These are phyloP conservation scores for Holothuria glaberrima DNA, from an alignment of 35 echinoderm and acorn worm genomes.

Conservation along the genomic window DNA sequence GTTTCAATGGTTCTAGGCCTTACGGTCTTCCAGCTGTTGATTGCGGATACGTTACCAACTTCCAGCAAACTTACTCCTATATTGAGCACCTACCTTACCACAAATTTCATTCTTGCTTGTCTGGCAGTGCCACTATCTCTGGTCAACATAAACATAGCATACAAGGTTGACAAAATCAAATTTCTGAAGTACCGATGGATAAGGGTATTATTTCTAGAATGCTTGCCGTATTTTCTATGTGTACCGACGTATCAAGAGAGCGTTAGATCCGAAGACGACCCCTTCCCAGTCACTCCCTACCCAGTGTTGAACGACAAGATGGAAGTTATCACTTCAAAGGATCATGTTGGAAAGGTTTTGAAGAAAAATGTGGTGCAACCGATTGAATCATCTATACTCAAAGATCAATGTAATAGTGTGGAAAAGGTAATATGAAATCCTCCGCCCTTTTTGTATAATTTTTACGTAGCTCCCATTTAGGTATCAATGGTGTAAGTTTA, in stretches of 20 bases:
- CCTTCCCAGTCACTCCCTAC: no score
- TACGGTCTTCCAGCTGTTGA: conserved; percentile 14
- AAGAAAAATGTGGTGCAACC: no score
- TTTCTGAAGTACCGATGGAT: neutral
- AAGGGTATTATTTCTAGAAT: neutral
- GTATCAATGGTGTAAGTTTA: no score
- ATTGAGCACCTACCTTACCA: neutral
- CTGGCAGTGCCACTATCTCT: conserved; percentile 5
- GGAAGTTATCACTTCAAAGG: no score
- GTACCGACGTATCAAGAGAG: conserved; percentile 2
- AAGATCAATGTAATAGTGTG: no score
- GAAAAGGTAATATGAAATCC: no score
- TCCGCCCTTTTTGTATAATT: no score
- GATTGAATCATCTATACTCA: no score
- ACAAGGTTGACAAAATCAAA: neutral
- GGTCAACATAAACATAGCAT: neutral
- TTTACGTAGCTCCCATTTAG: no score
- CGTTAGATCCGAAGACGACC: neutral
- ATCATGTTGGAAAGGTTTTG: no score
- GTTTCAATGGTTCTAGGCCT: conserved; percentile 6
- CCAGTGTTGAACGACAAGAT: no score
- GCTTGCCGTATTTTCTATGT: neutral
- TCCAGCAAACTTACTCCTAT: neutral
- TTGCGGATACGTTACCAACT: neutral
- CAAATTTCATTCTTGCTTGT: conserved; percentile 5